Conservation (phyloP, 2,113 vertebrate species). For the Onychostoma macrolepis region DNA sequence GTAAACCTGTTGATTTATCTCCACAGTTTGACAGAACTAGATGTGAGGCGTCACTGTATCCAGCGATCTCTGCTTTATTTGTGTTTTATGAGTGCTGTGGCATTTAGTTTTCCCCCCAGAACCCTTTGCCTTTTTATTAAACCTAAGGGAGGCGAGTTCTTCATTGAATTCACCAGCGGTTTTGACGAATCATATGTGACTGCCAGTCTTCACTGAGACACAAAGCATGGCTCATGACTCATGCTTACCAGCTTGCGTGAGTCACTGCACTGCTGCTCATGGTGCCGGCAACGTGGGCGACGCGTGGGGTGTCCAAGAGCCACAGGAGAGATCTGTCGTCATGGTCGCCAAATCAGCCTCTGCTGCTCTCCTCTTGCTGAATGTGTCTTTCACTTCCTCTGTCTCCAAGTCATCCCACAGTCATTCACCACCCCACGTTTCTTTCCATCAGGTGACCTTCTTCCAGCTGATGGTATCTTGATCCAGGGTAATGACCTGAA, state of each 20-base stretch:
- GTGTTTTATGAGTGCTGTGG: not conserved
- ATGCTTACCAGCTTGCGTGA: slow-evolving; percentile 53
- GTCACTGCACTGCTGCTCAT: slow-evolving; percentile 47
- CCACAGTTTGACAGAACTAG: not conserved
- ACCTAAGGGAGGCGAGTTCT: not conserved
- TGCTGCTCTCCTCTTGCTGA: not conserved
- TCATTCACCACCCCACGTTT: not conserved
- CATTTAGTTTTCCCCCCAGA: slow-evolving; percentile 28
- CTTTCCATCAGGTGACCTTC: slow-evolving; percentile 84
- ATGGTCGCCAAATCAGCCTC: slow-evolving; percentile 43
- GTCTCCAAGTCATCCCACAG: not conserved
- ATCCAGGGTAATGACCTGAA: slow-evolving; percentile 98
- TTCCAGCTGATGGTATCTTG: slow-evolving; percentile 92
- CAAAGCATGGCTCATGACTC: slow-evolving; percentile 50
- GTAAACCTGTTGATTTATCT: not conserved
- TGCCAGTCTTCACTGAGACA: slow-evolving; percentile 39
- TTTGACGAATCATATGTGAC: slow-evolving; percentile 35
- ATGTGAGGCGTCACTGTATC: not conserved
- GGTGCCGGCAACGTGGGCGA: slow-evolving; percentile 38
- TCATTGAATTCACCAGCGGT: slow-evolving; percentile 1
- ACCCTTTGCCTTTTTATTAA: slow-evolving; percentile 18
- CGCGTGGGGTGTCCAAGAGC: slow-evolving; percentile 42
- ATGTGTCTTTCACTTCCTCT: slow-evolving; percentile 31
- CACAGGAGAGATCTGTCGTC: slow-evolving; percentile 48
- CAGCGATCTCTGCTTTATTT: not conserved